Evolutionary conservation across 2,888 invertebrate genomes (phyloP).

Genomic region (Arrhopalites spinosus): DNA sequence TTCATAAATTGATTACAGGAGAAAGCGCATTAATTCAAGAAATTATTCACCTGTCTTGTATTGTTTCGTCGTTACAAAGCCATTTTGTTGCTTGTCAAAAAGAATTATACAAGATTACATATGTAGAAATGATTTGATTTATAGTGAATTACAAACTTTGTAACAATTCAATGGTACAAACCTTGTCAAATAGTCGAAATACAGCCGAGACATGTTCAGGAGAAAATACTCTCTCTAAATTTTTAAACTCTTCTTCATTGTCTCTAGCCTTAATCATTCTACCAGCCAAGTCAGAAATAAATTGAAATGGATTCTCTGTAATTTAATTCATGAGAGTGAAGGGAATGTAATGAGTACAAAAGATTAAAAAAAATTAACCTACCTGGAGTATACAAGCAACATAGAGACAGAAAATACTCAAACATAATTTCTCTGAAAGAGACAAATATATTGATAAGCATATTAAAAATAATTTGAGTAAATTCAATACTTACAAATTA

Average conservation of each 20-base stretch:
- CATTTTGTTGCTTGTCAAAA: slow-evolving; percentile 34
- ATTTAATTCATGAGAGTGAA: neutral
- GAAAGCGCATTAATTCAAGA: too few species aligned
- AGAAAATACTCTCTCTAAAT: slow-evolving; percentile 17
- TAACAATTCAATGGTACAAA: too few species aligned
- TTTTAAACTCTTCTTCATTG: slow-evolving; percentile 7
- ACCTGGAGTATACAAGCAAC: slow-evolving; percentile 21
- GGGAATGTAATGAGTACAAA: neutral
- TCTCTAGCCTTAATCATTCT: slow-evolving; percentile 26
- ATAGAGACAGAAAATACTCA: slow-evolving; percentile 28
- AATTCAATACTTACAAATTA: too few species aligned
- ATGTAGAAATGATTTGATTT: too few species aligned
- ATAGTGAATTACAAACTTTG: too few species aligned
- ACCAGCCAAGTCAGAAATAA: slow-evolving; percentile 15
- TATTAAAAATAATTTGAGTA: too few species aligned
- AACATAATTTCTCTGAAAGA: slow-evolving; percentile 25
- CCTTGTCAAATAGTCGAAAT: slow-evolving; percentile 33
- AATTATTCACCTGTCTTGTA: slow-evolving; percentile 29
- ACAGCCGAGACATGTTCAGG: slow-evolving; percentile 16
- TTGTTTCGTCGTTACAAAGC: slow-evolving; percentile 17
- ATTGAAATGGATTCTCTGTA: slow-evolving; percentile 33
- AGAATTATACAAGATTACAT: too few species aligned
- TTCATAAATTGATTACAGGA: too few species aligned
- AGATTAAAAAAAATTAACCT: neutral
- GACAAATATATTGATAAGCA: too few species aligned